Base-by-base conservation (phyloP, 1,140 invertebrate species). In the Ruditapes philippinarum region DNA sequence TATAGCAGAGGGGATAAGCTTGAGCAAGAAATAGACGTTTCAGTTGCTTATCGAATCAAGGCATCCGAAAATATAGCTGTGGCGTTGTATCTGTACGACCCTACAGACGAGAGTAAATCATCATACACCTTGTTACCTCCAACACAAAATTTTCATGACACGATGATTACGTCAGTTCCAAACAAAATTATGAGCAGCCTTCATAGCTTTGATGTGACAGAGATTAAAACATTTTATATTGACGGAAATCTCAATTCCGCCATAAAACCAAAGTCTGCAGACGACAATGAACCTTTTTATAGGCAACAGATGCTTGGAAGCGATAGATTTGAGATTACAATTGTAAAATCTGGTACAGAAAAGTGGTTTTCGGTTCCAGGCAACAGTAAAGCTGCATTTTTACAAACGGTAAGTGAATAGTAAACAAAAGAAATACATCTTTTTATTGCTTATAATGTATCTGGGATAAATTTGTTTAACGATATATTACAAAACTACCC, bases 1-100 rank as follows among this genome's bases (percentile, higher is more conserved):
- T 84, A 84, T 28, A 73, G 57, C 68, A 42, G 68, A 38, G 82
- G 82, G 33, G 68, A 84, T 36, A 22, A 22, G 12, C n/a, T 73
- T 5, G 5, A 1, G 7, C 65, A 70, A n/a, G 68, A 84, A 17
- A 84, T 84, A n/a, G 82, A 84, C 49, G 40, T 51, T 1, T 9
- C 25, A 3, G 28, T 12, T 4, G 22, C 62, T 4, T 84, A 84
- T n/a, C 3, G 31, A 11, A 73, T 84, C 12, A 73, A 3, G 0
- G 22, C 82, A 45, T 51, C 40, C 1, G 40, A 73, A 31, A 54
- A 45, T 12, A 84, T 84, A 3, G 68, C 4, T 22, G 82, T 84
- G 1, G 68, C 42, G 2, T 17, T 84, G 22, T n/a, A 33, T 12
- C 45, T 84, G 1, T 74, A 49, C 19, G 49, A 84, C n/a, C 79